phyloP scores from a whole-genome alignment of 2,888 invertebrate species.

The Patella pellucida region DNA sequence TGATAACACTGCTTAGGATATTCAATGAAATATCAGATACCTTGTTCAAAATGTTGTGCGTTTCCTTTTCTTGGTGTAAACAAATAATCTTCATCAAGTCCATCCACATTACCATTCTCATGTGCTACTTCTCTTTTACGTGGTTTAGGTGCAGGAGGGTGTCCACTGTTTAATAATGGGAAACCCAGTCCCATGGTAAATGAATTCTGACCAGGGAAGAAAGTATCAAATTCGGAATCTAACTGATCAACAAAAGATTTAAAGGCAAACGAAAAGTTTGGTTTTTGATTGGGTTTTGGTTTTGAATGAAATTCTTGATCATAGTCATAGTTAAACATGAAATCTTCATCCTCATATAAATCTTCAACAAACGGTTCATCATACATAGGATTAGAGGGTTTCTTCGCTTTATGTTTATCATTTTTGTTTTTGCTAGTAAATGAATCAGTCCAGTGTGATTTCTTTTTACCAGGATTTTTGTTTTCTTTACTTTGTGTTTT shows the following conservation, averaged over 20 bases:
- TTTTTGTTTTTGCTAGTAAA: slow-evolving; percentile 15
- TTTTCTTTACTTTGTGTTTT: slow-evolving; percentile 21
- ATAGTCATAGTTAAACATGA: background rate
- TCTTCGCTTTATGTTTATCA: slow-evolving; percentile 12
- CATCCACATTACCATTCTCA: slow-evolving; percentile 45
- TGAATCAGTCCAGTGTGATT: slow-evolving; percentile 24
- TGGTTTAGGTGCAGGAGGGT: slow-evolving; percentile 35
- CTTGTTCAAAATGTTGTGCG: slow-evolving; percentile 7
- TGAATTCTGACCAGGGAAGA: slow-evolving; percentile 39
- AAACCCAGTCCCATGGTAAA: slow-evolving; percentile 37
- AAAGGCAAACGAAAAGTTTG: slow-evolving; percentile 52
- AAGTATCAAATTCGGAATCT: slow-evolving; percentile 46
- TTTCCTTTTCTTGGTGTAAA: slow-evolving; percentile 41
- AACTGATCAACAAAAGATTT: slow-evolving; percentile 56
- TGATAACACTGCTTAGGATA: too few relatives aligned
- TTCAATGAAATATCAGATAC: slow-evolving; percentile 8
- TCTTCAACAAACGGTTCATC: slow-evolving; percentile 20
- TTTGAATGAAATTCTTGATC: background rate
- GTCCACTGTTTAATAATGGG: slow-evolving; percentile 18
- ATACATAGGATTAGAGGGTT: background rate
- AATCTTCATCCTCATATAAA: slow-evolving; percentile 14
- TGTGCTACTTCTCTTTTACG: slow-evolving; percentile 47
- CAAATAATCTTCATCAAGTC: slow-evolving; percentile 50
- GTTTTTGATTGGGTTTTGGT: background rate
- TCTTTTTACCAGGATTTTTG: slow-evolving; percentile 19